Evolutionary conservation across 2,797 vertebrate species (phyloP).

Genomic region (Propithecus deckenii): DNA sequence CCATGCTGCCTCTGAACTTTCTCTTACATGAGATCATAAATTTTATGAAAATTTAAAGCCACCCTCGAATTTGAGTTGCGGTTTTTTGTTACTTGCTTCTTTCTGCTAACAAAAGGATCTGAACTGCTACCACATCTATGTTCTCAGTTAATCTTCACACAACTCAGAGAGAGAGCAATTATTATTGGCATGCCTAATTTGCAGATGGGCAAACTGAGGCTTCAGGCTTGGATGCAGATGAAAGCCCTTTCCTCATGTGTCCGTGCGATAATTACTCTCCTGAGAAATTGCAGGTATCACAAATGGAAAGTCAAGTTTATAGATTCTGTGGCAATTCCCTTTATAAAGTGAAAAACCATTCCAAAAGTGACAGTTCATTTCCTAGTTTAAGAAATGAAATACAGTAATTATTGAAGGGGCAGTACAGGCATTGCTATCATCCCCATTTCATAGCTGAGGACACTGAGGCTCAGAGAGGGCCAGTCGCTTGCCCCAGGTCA

Average conservation of each 20-base stretch:
- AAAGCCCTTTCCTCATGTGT: neutral
- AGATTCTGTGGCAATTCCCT: neutral
- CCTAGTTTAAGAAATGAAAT: neutral
- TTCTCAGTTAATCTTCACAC: neutral
- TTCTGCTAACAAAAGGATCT: neutral
- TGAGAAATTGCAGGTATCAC: neutral
- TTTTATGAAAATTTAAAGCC: neutral
- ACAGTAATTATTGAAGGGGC: neutral
- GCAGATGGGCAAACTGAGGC: neutral
- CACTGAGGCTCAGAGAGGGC: neutral
- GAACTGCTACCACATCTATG: accelerated
- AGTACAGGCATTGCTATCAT: neutral
- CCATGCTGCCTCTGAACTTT: neutral
- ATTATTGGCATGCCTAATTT: neutral
- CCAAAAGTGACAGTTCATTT: neutral
- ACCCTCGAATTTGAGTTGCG: neutral
- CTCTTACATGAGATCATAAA: neutral
- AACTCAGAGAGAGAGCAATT: neutral
- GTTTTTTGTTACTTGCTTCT: neutral
- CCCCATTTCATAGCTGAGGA: neutral
- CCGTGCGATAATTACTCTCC: neutral
- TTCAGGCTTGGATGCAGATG: neutral
- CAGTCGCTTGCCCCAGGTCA: neutral
- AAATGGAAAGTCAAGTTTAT: neutral
- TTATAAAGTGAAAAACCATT: neutral